Conservation (phyloP, 1,140 invertebrate species). For the Lordiphosa mommai region DNA sequence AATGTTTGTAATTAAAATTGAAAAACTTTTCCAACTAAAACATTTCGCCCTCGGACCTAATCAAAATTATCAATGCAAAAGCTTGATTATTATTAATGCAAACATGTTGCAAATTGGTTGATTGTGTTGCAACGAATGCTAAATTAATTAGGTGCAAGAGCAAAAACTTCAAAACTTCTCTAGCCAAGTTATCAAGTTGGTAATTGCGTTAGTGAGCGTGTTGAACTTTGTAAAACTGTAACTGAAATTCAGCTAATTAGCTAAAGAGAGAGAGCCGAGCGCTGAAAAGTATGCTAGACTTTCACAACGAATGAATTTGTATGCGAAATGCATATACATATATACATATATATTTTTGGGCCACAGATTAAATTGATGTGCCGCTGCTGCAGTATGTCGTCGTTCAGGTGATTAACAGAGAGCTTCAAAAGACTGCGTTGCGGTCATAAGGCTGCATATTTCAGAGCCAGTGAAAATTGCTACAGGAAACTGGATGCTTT, state of each 20-base stretch:
- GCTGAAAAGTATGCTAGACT: background rate
- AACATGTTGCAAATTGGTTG: constrained; percentile 8
- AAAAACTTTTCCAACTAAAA: constrained; percentile 63
- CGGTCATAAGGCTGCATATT: constrained; percentile 45
- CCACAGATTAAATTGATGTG: constrained; percentile 59
- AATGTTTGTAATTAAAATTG: constrained; percentile 76
- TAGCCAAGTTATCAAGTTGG: constrained; percentile 19
- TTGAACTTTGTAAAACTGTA: constrained; percentile 55
- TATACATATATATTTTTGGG: constrained; percentile 10
- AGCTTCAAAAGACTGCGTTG: constrained; percentile 23
- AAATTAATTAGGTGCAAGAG: constrained; percentile 43
- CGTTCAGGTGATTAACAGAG: constrained; percentile 67
- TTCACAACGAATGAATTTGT: too few species aligned
- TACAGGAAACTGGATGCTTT: constrained; percentile 60
- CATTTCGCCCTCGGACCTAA: constrained; percentile 21
- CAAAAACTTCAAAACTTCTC: constrained; percentile 31
- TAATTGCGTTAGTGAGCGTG: constrained; percentile 56
- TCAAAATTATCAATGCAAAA: constrained; percentile 62
- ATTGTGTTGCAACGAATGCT: constrained; percentile 18
- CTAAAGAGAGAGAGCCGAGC: constrained; percentile 10
- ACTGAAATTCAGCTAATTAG: constrained; percentile 64
- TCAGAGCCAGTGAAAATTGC: constrained; percentile 63
- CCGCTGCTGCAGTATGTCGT: constrained; percentile 36
- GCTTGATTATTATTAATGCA: constrained; percentile 16
- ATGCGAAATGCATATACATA: background rate